phyloP scores from a whole-genome alignment of 2,888 invertebrate genomes.

The Charanyca ferruginea region DNA sequence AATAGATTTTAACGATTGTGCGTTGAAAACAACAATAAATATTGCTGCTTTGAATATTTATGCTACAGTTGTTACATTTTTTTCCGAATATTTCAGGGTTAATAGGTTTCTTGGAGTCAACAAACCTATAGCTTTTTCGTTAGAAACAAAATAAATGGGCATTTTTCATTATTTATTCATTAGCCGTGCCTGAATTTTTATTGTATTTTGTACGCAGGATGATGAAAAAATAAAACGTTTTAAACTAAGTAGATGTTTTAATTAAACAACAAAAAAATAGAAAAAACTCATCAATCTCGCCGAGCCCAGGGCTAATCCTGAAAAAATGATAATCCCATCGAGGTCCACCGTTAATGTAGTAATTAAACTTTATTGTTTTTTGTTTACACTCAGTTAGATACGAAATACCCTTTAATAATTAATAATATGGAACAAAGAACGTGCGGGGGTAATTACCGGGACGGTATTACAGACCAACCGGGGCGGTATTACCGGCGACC shows the following conservation, averaged over 20 bases:
- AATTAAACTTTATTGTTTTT: conserved; percentile 74
- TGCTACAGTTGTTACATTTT: conserved; percentile 27
- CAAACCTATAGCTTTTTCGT: conserved; percentile 24
- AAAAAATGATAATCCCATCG: conserved; percentile 63
- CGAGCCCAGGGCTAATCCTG: conserved; percentile 47
- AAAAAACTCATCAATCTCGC: conserved; percentile 51
- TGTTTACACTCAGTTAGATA: conserved; percentile 66
- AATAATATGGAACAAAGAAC: conserved; percentile 78
- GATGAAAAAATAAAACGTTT: conserved; percentile 12
- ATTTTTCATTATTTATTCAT: conserved; percentile 40
- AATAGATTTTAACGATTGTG: conserved; percentile 57
- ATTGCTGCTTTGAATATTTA: conserved; percentile 39
- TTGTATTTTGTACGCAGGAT: conserved; percentile 9
- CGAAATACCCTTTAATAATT: conserved; percentile 72
- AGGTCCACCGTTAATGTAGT: conserved; percentile 62
- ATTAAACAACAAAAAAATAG: conserved; percentile 40
- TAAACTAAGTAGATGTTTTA: conserved; percentile 31
- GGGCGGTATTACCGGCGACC: conserved; percentile 63
- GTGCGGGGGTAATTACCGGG: conserved; percentile 70
- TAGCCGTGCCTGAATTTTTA: conserved; percentile 21
- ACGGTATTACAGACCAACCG: conserved; percentile 60
- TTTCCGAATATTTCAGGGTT: conserved; percentile 31
- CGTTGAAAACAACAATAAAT: conserved; percentile 53
- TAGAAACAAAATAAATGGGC: conserved; percentile 19
- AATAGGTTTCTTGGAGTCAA: conserved; percentile 25